Base-by-base conservation (phyloP, 2,888 invertebrate genomes). In the Leptinotarsa juncta region DNA sequence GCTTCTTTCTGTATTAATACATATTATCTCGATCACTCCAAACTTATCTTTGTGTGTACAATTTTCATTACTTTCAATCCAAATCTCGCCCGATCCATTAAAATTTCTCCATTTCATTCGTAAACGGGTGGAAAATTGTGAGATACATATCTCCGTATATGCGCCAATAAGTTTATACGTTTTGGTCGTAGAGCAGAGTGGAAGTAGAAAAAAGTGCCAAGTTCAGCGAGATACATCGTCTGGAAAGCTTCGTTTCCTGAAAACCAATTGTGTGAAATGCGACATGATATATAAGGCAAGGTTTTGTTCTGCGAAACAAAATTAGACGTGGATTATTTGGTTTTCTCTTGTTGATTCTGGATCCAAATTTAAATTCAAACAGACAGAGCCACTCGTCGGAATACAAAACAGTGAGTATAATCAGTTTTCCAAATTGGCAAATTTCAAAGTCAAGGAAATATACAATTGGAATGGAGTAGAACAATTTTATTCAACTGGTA, bases 231-330 rank as follows among this genome's bases (percentile, higher is more conserved):
- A 69, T 74, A 66, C 65, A 74, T 74, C 68, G 68, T 73, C 71
- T 72, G 78, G 76, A 76, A 78, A 72, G 69, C 71, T 76, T 75
- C 72, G 65, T 69, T 62, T 76, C 76, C 71, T 68, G 57, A 68
- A 68, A 71, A 65, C 60, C 74, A 71, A 71, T 71, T 71, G 71
- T 74, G 71, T 67, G 71, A 74, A 57, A 62, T 32, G 62, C 62
- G 62, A 32, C 42, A 62, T 32, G 62, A 62, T 26, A 62, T 62
- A 62, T 32, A 32, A n/a, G 42, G 62, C 42, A n/a, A 10, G 42
- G 26, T 42, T 62, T 62, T 62, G 62, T 62, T 62, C 32, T 4
- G n/a, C n/a, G 42, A 62, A 62, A 62, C 32, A 32, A n/a, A 62
- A 62, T 62, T 62, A 62, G 16, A 10, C 18, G 15, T 62, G n/a